Evolutionary conservation across 92 coral and sea anemone species (phyloP).

Genomic region (Bergia sp.): DNA sequence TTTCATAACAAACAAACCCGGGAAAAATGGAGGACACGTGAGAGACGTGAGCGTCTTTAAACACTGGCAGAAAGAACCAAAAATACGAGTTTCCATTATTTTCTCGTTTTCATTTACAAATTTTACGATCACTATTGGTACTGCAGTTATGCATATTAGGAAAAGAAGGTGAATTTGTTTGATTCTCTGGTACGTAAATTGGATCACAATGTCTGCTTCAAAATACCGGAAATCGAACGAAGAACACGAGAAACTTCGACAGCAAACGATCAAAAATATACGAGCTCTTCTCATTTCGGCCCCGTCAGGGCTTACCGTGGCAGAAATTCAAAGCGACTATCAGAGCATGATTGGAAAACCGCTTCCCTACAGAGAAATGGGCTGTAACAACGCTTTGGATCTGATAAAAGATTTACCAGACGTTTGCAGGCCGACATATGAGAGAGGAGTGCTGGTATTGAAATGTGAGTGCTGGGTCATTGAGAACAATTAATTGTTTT

Average conservation of each 20-base stretch:
- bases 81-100: not conserved
- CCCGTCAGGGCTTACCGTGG: constrained; percentile 84
- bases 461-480: constrained; percentile 61
- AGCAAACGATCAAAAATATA: constrained; percentile 70
- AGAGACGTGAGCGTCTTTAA: not conserved
- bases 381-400: constrained; percentile 70
- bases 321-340: constrained; percentile 90
- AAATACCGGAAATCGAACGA: constrained; percentile 29
- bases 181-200: not conserved
- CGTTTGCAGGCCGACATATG: constrained; percentile 82
- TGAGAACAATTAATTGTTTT: no score
- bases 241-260: constrained; percentile 53
- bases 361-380: constrained; percentile 84
- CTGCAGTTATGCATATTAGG: not conserved
- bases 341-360: constrained; percentile 83
- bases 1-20: constrained; percentile 26
- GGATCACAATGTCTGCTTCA: constrained; percentile 8
- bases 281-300: constrained; percentile 96
- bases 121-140: not conserved
- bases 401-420: constrained; percentile 91
- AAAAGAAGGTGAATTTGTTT: not conserved
- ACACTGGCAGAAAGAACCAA: not conserved
- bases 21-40: constrained; percentile 37
- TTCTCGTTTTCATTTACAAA: not conserved
- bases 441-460: constrained; percentile 76